Evolutionary conservation across 2,797 vertebrate genomes (phyloP).

Genomic region (Pyrocephalus nanus): DNA sequence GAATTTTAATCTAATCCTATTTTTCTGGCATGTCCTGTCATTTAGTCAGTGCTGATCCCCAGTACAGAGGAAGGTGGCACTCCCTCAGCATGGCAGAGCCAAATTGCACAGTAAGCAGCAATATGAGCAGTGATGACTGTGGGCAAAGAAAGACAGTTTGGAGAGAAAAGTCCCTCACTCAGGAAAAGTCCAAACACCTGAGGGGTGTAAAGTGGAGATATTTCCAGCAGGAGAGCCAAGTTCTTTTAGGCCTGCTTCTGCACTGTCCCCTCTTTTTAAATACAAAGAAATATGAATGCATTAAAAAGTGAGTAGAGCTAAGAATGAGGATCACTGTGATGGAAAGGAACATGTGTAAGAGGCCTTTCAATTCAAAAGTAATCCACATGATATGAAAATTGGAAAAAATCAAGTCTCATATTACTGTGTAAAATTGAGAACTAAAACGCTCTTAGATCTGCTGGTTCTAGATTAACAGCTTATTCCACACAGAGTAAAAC

Average conservation of each 20-base stretch:
- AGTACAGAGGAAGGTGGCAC: neutral
- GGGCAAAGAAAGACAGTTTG: neutral
- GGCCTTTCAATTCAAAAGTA: neutral
- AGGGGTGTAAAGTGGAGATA: neutral
- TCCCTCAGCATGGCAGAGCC: neutral
- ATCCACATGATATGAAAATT: neutral
- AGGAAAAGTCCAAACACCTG: neutral
- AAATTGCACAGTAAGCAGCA: neutral
- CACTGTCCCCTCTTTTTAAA: neutral
- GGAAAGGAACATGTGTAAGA: neutral
- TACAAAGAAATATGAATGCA: neutral
- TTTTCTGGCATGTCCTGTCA: neutral
- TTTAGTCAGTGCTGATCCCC: neutral
- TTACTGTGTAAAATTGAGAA: neutral
- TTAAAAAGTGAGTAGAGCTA: neutral
- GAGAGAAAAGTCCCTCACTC: slow-evolving; percentile 1
- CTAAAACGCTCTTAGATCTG: neutral
- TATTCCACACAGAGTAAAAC: neutral
- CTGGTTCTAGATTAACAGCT: neutral
- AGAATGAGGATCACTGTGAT: neutral
- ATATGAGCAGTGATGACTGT: neutral
- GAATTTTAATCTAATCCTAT: neutral
- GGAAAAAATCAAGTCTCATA: neutral
- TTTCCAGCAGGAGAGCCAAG: neutral
- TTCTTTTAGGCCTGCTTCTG: neutral